These are phyloP conservation scores for Microchrysa polita DNA, from an alignment of 2,888 invertebrate species.

Conservation along the genomic window DNA sequence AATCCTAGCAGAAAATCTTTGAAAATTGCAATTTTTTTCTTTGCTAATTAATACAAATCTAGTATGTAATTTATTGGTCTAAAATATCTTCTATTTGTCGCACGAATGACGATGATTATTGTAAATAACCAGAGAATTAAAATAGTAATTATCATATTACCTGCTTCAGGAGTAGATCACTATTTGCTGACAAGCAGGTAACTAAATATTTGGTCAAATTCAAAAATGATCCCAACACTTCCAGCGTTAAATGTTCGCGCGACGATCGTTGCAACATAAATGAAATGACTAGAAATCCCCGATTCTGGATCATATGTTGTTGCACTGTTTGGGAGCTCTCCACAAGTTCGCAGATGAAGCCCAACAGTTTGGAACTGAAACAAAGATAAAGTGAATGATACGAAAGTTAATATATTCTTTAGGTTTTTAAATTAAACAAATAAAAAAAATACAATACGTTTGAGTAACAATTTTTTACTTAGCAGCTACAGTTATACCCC, in stretches of 20 bases:
- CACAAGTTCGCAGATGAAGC: constrained; percentile 96
- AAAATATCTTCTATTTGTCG: too few relatives aligned
- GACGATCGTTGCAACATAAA: constrained; percentile 94
- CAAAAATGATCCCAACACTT: constrained; percentile 91
- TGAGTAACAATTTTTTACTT: too few relatives aligned
- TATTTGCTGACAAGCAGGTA: constrained; percentile 91
- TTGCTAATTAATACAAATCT: too few relatives aligned
- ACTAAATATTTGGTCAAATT: constrained; percentile 92
- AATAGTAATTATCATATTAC: constrained; percentile 66
- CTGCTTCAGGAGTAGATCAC: constrained; percentile 91
- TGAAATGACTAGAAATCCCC: constrained; percentile 97
- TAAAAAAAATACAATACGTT: too few relatives aligned
- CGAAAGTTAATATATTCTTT: too few relatives aligned
- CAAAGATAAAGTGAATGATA: constrained; percentile 44
- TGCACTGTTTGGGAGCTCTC: constrained; percentile 97
- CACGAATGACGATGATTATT: too few relatives aligned
- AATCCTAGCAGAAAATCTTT: too few relatives aligned
- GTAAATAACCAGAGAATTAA: too few relatives aligned
- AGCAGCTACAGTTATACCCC: too few relatives aligned
- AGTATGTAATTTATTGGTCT: too few relatives aligned
- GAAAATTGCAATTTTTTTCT: too few relatives aligned
- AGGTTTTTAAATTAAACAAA: too few relatives aligned
- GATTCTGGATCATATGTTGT: constrained; percentile 98
- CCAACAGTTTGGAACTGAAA: constrained; percentile 90
- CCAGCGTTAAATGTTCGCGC: constrained; percentile 91